phyloP scores from a whole-genome alignment of 2,888 invertebrate species.

The Orthosia cruda region DNA sequence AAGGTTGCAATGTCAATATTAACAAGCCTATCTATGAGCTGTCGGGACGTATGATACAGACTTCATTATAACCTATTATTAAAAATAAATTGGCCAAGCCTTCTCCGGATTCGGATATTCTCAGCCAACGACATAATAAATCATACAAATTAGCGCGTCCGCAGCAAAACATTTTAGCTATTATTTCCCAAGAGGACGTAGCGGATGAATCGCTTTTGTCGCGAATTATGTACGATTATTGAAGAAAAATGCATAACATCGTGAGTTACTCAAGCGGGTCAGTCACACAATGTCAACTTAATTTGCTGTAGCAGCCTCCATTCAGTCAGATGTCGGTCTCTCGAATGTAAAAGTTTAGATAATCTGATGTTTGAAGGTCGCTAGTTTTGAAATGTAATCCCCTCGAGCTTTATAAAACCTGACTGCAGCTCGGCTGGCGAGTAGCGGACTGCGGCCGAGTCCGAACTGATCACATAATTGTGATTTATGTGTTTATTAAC shows the following conservation, averaged over 20 bases:
- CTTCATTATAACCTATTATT: conserved; percentile 65
- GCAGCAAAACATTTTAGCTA: conserved; percentile 34
- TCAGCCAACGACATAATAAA: conserved; percentile 57
- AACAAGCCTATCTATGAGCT: conserved; percentile 38
- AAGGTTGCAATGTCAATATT: conserved; percentile 52
- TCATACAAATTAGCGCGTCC: conserved; percentile 57
- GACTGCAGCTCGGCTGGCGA: conserved; percentile 60
- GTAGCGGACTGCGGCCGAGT: conserved; percentile 29
- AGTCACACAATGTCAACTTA: conserved; percentile 80
- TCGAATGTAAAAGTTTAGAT: conserved; percentile 87
- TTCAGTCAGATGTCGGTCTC: conserved; percentile 78
- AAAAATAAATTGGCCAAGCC: conserved; percentile 54
- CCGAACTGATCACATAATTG: conserved; percentile 60
- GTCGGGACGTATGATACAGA: conserved; percentile 32
- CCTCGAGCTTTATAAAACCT: conserved; percentile 81
- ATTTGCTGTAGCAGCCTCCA: conserved; percentile 78
- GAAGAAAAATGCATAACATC: conserved; percentile 68
- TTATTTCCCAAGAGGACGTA: conserved; percentile 54
- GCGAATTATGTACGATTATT: conserved; percentile 63
- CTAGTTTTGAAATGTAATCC: conserved; percentile 84
- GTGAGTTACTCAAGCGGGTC: conserved; percentile 76
- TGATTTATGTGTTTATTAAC: conserved; percentile 64
- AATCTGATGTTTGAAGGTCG: conserved; percentile 86
- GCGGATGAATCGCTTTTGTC: conserved; percentile 55
- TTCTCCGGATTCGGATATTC: conserved; percentile 48